Conservation (phyloP, 2,113 vertebrate genomes). For the Eira barbara region DNA sequence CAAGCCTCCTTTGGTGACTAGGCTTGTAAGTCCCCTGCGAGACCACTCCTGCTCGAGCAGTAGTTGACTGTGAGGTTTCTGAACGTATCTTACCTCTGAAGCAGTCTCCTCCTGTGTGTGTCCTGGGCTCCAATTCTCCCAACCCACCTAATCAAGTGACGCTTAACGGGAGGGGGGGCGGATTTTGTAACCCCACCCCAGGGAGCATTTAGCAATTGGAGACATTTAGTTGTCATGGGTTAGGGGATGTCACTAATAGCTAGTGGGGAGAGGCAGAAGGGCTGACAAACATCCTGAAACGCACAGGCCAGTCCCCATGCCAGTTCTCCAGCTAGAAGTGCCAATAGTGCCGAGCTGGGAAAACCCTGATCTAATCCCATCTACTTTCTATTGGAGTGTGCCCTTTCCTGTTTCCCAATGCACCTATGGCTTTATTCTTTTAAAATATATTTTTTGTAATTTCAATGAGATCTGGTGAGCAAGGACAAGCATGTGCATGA, state of each 20-base stretch:
- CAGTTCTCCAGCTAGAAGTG: neutral
- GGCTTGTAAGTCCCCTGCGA: too few relatives aligned
- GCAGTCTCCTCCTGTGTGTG: neutral
- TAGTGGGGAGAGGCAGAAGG: neutral
- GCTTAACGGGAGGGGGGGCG: neutral
- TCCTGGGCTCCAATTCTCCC: neutral
- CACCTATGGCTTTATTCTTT: neutral
- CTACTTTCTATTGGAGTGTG: neutral
- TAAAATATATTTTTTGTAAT: neutral
- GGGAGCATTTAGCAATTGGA: neutral
- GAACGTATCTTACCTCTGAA: neutral
- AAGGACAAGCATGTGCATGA: neutral
- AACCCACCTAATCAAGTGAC: neutral
- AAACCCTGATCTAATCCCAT: neutral
- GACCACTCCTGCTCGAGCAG: too few relatives aligned
- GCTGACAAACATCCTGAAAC: neutral
- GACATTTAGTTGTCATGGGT: neutral
- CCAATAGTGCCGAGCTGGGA: neutral
- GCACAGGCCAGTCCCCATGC: neutral
- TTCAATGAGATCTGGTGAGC: neutral
- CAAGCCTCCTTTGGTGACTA: neutral
- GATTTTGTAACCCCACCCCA: neutral
- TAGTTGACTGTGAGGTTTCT: neutral
- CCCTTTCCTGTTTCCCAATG: neutral
- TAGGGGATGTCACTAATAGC: neutral